A percentile compares a stretch with the other conserved stretches of the same genome.
These are phyloP conservation scores for Chloroclysta siterata DNA, from an alignment of 2,888 invertebrate genomes.

Conservation along the genomic window DNA sequence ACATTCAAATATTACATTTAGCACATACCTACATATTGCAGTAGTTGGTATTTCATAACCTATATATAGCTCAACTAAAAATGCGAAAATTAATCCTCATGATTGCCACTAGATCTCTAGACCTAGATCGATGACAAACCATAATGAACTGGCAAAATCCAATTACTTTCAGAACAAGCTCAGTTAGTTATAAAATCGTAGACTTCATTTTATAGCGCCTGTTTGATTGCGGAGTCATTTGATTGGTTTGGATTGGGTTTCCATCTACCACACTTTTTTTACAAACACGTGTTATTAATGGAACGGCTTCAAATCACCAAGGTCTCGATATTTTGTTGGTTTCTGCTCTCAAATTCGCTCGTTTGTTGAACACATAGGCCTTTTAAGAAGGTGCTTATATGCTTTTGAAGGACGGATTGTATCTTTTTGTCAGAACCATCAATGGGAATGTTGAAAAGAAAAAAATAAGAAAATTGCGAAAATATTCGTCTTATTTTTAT, in stretches of 20 bases:
- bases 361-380: too few relatives aligned
- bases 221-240: conserved; percentile 22
- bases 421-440: too few relatives aligned
- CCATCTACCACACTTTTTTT: conserved; percentile 1
- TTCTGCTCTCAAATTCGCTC: too few relatives aligned
- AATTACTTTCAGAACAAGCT: conserved; percentile 3
- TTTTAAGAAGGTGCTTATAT: too few relatives aligned
- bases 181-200: conserved; percentile 13
- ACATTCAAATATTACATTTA: too few relatives aligned
- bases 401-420: too few relatives aligned
- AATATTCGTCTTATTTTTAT: too few relatives aligned
- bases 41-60: too few relatives aligned
- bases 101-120: neutral
- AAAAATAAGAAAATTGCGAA: too few relatives aligned
- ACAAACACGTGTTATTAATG: neutral
- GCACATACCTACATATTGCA: too few relatives aligned
- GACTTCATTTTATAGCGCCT: conserved; percentile 14
- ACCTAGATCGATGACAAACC: conserved; percentile 4
- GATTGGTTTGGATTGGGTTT: conserved; percentile 22
- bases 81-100: neutral
- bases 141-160: conserved; percentile 7
- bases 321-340: too few relatives aligned
- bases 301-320: neutral
- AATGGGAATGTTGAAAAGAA: too few relatives aligned
- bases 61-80: neutral